Conservation (phyloP, 2,888 invertebrate species). For the Branchipolynoe longqiensis region DNA sequence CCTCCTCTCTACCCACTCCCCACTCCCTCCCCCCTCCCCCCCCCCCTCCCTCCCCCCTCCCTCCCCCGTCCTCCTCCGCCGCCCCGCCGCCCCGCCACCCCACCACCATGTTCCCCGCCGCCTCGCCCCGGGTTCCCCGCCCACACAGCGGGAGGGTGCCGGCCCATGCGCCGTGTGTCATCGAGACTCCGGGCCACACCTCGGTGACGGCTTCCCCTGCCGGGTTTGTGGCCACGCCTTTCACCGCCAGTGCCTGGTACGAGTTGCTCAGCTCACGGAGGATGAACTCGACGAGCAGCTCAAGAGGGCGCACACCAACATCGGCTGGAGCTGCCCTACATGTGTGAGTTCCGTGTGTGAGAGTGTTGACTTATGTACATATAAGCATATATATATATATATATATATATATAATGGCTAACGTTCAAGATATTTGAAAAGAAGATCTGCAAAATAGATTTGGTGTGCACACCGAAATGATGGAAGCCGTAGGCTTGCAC, state of each 20-base stretch:
- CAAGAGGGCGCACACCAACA: conserved; percentile 25
- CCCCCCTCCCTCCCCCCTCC: background rate
- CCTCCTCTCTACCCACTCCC: too few relatives aligned
- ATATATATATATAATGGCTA: too few relatives aligned
- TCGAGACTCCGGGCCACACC: background rate
- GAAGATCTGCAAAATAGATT: too few relatives aligned
- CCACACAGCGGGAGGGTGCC: background rate
- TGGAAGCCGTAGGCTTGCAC: too few relatives aligned
- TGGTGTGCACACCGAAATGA: too few relatives aligned
- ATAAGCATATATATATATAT: too few relatives aligned
- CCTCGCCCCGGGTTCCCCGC: background rate
- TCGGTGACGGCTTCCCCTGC: conserved; percentile 20
- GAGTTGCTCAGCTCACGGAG: background rate
- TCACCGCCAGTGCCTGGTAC: conserved; percentile 22
- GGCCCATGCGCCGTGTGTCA: conserved; percentile 30
- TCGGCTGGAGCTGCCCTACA: conserved; percentile 48
- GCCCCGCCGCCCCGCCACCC: too few relatives aligned
- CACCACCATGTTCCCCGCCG: too few relatives aligned
- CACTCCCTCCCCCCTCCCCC: too few relatives aligned
- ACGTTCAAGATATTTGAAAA: too few relatives aligned
- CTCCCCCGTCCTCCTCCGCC: too few relatives aligned
- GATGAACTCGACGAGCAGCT: conserved; percentile 26
- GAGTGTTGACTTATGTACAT: too few relatives aligned
- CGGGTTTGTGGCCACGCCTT: conserved; percentile 21
- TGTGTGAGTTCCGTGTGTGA: conserved; percentile 40